Base-by-base conservation (phyloP, 2,888 invertebrate genomes). In the Diplolepis rosae region DNA sequence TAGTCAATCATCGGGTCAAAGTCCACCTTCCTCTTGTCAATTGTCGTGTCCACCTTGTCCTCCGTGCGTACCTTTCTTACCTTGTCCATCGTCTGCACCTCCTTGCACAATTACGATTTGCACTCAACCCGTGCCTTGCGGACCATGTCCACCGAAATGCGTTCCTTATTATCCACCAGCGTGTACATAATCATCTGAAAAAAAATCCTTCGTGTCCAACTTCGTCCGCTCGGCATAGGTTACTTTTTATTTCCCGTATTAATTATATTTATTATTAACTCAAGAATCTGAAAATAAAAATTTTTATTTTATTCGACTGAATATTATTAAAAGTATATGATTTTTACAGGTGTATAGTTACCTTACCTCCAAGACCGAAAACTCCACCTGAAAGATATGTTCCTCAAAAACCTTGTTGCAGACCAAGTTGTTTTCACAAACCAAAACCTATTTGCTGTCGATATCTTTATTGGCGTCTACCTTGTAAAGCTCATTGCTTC, bases 41-140 rank as follows among this genome's bases (percentile, higher is more conserved):
- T 22, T 65, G 50, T 52, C 72, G 22, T 68, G 68, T 3, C 54
- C 70, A 66, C 66, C 74, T 4, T 80, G 77, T 51, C 51, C 76
- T 39, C 75, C 81, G 79, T 84, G 83, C 76, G 82, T 81, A 79
- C 70, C 77, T 65, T 83, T 75, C 66, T 70, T 69, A 68, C 74
- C 79, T 42, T 76, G 70, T 68, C 69, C 79, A 50, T 74, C 80
- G 24, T 66, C 75, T 48, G 81, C 77, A 67, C 76, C 77, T 35
- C 79, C 83, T 11, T 84, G 83, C 76, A 76, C 72, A 72, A 82
- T 82, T 54, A 82, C 83, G 1, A 82, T 84, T 68, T 83, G 79
- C 66, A 83, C 83, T 13, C 84, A 83, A 24, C 80, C 84, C 27
- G 80, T 84, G 78, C 78, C 83, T 75, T 80, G 80, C 77, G 83